phyloP scores from a whole-genome alignment of 2,888 invertebrate genomes.

The Thelaira solivaga region DNA sequence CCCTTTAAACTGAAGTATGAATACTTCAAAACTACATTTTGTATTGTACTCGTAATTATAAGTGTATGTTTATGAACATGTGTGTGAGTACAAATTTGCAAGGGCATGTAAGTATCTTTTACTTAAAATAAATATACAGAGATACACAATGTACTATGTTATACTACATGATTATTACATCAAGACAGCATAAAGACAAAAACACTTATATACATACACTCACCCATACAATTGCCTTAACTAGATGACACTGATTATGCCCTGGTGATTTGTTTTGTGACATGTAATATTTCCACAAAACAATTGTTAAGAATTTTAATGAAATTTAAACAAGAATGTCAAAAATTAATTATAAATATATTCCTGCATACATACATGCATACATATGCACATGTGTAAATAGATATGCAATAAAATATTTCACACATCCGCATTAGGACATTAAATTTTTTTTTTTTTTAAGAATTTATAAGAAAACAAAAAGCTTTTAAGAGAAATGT shows the following conservation, averaged over 20 bases:
- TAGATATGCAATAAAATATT: no score
- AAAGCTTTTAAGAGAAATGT: no score
- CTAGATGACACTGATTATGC: neutral
- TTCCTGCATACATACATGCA: neutral
- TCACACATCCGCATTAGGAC: no score
- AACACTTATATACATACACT: no score
- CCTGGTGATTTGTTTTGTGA: slow-evolving; percentile 6
- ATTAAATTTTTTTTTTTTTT: no score
- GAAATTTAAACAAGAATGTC: neutral
- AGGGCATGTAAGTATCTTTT: no score
- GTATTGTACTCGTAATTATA: neutral
- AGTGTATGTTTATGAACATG: no score
- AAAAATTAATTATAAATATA: neutral
- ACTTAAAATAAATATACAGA: neutral
- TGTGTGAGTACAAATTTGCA: no score
- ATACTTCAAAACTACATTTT: neutral
- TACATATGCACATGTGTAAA: no score
- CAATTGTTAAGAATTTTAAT: slow-evolving; percentile 1
- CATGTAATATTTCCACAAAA: neutral
- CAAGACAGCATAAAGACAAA: no score
- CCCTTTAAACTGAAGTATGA: neutral
- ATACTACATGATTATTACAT: neutral
- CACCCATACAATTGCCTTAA: neutral
- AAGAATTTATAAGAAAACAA: no score
- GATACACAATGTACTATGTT: no score